These are phyloP conservation scores for Nesogale talazaci DNA, from an alignment of 2,113 vertebrate genomes.

Conservation along the genomic window DNA sequence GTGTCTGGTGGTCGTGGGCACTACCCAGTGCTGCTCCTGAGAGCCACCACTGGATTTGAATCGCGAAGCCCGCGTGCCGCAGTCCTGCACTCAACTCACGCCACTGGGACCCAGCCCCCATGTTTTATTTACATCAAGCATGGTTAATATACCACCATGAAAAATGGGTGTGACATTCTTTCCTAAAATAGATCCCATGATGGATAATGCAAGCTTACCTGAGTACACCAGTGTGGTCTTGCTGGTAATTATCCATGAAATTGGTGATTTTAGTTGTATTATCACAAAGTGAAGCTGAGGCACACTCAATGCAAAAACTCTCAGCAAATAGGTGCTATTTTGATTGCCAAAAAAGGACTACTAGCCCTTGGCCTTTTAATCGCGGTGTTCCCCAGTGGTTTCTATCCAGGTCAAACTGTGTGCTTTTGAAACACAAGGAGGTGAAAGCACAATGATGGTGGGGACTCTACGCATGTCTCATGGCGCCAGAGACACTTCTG, in stretches of 20 bases:
- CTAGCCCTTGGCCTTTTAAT: neutral
- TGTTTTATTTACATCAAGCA: neutral
- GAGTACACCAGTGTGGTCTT: neutral
- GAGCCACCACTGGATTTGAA: too few species aligned
- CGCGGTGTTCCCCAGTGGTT: neutral
- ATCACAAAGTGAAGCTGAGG: neutral
- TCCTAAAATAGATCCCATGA: neutral
- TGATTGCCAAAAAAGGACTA: neutral
- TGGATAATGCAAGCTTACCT: accelerated
- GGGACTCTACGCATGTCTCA: neutral
- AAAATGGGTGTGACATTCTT: accelerated
- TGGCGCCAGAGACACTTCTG: accelerated
- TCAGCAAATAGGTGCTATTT: neutral
- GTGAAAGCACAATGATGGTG: neutral
- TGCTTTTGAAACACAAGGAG: neutral
- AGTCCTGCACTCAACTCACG: too few species aligned
- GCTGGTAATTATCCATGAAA: neutral
- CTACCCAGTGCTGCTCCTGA: too few species aligned
- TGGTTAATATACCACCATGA: accelerated
- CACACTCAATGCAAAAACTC: neutral
- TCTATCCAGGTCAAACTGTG: neutral
- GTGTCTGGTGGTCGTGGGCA: too few species aligned
- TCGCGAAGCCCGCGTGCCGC: too few species aligned
- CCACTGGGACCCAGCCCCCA: too few species aligned
- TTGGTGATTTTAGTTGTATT: accelerated